These are phyloP conservation scores for Ctenicera cuprea DNA, from an alignment of 2,888 invertebrate genomes.

Conservation along the genomic window DNA sequence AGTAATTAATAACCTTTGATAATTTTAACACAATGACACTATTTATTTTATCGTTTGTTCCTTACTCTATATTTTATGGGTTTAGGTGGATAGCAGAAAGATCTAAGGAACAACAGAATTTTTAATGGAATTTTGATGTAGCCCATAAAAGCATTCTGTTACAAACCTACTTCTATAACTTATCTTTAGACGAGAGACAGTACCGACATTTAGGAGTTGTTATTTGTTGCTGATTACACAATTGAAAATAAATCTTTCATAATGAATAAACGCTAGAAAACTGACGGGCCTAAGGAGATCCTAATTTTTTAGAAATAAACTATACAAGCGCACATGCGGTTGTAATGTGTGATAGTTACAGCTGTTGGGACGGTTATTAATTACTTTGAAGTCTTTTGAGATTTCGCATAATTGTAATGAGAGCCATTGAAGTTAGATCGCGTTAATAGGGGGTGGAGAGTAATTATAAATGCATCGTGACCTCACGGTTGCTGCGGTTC, in stretches of 20 bases:
- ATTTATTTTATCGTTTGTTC: conserved; percentile 8
- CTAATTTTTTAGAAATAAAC: background rate
- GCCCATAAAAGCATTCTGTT: conserved; percentile 1
- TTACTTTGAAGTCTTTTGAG: background rate
- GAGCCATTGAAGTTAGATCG: conserved; percentile 21
- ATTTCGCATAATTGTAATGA: conserved; percentile 9
- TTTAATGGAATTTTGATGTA: conserved; percentile 25
- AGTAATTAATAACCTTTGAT: conserved; percentile 24
- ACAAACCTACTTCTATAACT: conserved; percentile 5
- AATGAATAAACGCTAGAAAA: background rate
- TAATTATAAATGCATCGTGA: conserved; percentile 57
- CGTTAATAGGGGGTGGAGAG: conserved; percentile 54
- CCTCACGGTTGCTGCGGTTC: conserved; percentile 58
- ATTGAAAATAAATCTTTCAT: conserved; percentile 10
- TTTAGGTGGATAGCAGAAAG: background rate
- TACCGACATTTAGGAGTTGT: background rate
- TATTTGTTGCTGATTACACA: conserved; percentile 1
- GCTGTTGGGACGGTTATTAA: conserved; percentile 2
- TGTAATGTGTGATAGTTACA: background rate
- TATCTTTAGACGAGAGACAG: conserved; percentile 6
- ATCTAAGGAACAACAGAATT: conserved; percentile 13
- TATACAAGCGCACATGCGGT: background rate
- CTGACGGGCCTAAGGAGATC: background rate
- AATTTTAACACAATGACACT: conserved; percentile 9
- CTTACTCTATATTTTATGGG: background rate